These are phyloP conservation scores for Phodopus roborovskii DNA, from an alignment of 2,113 vertebrate genomes.

Conservation along the genomic window DNA sequence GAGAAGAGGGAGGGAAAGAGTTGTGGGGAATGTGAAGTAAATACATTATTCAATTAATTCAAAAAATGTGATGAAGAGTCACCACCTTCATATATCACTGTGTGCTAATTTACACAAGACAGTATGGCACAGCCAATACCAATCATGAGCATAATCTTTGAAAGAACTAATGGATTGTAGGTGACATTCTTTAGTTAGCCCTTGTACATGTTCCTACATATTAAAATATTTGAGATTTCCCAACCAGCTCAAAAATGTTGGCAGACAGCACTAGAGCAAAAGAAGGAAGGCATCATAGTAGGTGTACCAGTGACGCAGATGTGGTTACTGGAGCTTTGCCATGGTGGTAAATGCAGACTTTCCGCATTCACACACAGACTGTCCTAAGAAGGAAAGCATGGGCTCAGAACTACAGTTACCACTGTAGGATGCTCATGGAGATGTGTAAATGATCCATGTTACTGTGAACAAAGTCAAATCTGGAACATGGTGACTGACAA, in stretches of 20 bases:
- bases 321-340: neutral
- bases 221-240: neutral
- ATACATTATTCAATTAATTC: too few species aligned
- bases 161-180: neutral
- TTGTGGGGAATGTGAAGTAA: too few species aligned
- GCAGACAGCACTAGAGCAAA: neutral
- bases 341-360: neutral
- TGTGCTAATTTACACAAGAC: neutral
- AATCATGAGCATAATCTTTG: neutral
- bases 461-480: neutral
- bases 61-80: too few species aligned
- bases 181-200: neutral
- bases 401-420: neutral
- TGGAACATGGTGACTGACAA: neutral
- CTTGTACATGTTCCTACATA: neutral
- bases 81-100: too few species aligned
- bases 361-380: neutral
- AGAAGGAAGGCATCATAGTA: neutral
- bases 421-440: neutral
- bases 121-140: neutral
- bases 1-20: too few species aligned
- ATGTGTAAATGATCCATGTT: neutral
- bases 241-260: neutral
- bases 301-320: neutral
- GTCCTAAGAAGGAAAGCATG: neutral